Conservation (phyloP, 2,797 vertebrate species). For the Arctocebus calabarensis region DNA sequence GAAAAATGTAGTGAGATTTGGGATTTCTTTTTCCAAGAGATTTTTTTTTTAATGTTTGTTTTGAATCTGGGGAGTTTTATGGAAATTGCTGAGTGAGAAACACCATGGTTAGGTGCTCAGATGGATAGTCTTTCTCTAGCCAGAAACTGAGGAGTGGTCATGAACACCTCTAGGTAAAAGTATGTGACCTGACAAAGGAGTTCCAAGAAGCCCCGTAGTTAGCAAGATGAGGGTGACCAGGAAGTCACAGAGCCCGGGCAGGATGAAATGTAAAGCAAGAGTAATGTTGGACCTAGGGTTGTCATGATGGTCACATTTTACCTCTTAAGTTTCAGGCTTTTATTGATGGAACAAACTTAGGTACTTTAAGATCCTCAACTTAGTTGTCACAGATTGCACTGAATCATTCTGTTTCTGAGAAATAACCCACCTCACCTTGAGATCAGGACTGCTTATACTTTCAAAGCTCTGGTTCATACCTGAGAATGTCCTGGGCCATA, state of each 20-base stretch:
- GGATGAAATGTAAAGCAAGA: neutral
- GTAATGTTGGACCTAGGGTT: neutral
- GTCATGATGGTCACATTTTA: accelerated
- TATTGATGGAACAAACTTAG: neutral
- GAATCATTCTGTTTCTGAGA: neutral
- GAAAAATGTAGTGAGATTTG: neutral
- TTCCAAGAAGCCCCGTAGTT: neutral
- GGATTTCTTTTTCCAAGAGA: too few relatives aligned
- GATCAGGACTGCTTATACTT: neutral
- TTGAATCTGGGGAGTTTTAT: neutral
- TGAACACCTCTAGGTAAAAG: neutral
- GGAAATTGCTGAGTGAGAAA: neutral
- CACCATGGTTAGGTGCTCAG: neutral
- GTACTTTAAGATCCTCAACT: neutral
- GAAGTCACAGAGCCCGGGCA: neutral
- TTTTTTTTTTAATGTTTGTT: neutral
- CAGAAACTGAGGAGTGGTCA: neutral
- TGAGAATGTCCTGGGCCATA: neutral
- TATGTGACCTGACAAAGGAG: neutral
- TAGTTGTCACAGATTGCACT: neutral
- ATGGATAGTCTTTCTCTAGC: neutral
- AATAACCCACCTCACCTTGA: neutral
- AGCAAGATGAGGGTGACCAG: neutral
- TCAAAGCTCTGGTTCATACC: neutral
- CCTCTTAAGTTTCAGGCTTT: neutral